A percentile compares a stretch with the other conserved stretches of the same genome.
phyloP scores from a whole-genome alignment of 2,797 vertebrate genomes.

The Poecilia gillii region DNA sequence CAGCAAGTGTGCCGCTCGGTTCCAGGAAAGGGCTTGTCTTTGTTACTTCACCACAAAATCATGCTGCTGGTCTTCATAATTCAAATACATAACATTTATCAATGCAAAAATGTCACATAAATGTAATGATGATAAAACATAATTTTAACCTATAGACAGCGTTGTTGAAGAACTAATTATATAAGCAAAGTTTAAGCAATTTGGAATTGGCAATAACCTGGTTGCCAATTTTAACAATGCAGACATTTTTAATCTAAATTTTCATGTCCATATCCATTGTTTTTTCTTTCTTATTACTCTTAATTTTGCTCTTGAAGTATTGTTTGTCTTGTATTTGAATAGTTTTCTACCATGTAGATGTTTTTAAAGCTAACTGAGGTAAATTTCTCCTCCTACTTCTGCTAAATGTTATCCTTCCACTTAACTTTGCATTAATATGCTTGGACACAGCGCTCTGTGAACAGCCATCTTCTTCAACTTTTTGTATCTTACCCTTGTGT shows the following conservation, averaged over 20 bases:
- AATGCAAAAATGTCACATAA: background rate
- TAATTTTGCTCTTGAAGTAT: background rate
- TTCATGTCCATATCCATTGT: background rate
- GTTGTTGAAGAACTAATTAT: background rate
- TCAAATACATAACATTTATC: background rate
- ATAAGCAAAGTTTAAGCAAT: background rate
- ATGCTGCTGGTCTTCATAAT: background rate
- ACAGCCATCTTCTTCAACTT: background rate
- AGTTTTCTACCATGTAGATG: background rate
- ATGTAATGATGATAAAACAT: background rate
- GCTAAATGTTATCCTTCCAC: background rate
- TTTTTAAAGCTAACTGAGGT: background rate
- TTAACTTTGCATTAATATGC: background rate
- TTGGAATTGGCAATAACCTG: too few species aligned
- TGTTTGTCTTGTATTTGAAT: background rate
- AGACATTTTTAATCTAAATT: background rate
- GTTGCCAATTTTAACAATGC: background rate
- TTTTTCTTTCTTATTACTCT: background rate
- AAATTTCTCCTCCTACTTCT: background rate
- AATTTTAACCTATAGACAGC: background rate
- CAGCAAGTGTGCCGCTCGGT: constrained; percentile 77
- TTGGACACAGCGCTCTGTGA: background rate
- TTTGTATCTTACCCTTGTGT: background rate
- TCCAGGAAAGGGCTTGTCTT: constrained; percentile 25
- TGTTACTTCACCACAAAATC: background rate